Percentiles rank a stretch among this genome's conserved stretches.
Conservation (phyloP, 92 coral and sea anemone genomes). For the Umimayanthus kanabou region DNA sequence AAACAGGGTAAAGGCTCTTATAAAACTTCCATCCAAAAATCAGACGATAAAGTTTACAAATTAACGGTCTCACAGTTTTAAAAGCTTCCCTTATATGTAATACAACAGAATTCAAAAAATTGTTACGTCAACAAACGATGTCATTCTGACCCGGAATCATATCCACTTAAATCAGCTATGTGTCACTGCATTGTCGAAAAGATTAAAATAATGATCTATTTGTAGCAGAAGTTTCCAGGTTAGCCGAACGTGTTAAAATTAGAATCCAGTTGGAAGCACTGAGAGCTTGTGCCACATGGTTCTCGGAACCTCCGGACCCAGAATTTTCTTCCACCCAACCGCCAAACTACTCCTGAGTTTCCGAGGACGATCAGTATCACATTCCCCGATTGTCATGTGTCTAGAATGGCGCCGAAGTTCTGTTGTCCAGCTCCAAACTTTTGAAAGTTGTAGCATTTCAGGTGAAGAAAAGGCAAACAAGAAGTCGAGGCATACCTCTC, state of each 20-base stretch:
- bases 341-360: neutral
- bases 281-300: neutral
- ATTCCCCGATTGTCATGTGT: neutral
- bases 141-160: neutral
- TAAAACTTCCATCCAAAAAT: no score
- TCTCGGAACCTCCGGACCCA: neutral
- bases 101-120: no score
- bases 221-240: neutral
- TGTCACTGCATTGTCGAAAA: neutral
- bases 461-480: neutral
- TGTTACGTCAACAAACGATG: neutral
- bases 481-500: neutral
- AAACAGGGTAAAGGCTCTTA: no score
- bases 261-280: neutral
- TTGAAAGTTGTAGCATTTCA: neutral
- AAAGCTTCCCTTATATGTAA: neutral
- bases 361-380: neutral
- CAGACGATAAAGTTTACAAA: no score
- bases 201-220: neutral
- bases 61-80: neutral
- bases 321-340: no score
- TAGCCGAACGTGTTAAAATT: neutral
- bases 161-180: neutral
- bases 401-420: constrained; percentile 11
- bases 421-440: constrained; percentile 8